Evolutionary conservation across 2,113 vertebrate species (phyloP).

Genomic region (Thalassoma bifasciatum): DNA sequence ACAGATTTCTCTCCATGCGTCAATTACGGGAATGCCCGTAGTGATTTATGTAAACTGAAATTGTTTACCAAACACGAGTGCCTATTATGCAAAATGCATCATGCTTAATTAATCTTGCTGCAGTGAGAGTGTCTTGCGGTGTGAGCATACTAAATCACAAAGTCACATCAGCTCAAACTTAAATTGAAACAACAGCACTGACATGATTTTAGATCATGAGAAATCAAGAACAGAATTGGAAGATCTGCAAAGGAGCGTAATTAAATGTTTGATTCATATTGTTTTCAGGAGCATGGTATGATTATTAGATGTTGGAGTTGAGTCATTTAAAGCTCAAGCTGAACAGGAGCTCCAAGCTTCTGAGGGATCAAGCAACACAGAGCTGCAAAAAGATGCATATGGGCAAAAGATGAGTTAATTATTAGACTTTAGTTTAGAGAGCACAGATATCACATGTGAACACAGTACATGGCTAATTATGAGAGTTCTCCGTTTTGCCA

Average conservation of each 20-base stretch:
- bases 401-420: neutral
- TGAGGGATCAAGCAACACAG: too few relatives aligned
- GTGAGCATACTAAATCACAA: conserved; percentile 60
- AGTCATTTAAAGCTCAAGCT: neutral
- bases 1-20: conserved; percentile 28
- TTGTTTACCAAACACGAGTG: conserved; percentile 61
- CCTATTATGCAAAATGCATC: conserved; percentile 63
- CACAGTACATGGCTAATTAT: neutral
- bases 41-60: conserved; percentile 62
- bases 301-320: conserved; percentile 30
- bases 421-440: neutral
- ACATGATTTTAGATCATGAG: conserved; percentile 11
- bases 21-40: conserved; percentile 31
- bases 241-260: conserved; percentile 1
- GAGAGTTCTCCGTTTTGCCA: neutral
- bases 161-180: conserved; percentile 39
- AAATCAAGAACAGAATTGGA: conserved; percentile 26
- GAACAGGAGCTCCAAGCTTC: neutral
- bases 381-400: neutral
- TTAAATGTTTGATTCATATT: conserved; percentile 42
- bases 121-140: conserved; percentile 28
- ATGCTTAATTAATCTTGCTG: conserved; percentile 56
- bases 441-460: neutral
- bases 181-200: conserved; percentile 19
- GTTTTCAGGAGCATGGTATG: conserved; percentile 20